Evolutionary conservation across 1,140 invertebrate species (phyloP), one percentile per base, ranked within the genome.

Genomic region (Drosophila teissieri): DNA sequence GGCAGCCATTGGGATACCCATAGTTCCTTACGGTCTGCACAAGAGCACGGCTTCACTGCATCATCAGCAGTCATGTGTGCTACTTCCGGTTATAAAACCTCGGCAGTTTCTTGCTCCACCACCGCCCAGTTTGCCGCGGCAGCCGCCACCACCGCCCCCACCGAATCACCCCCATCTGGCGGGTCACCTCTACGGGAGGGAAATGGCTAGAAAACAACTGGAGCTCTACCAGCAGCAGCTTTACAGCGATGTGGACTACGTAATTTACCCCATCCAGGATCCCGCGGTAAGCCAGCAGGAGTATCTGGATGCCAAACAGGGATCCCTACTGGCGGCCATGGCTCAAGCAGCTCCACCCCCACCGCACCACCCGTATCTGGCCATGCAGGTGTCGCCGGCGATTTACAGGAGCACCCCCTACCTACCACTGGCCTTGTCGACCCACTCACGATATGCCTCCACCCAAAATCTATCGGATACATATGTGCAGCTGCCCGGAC

Each of bases 221-320:
- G 96, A 96, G 75, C 95, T 96, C 68, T 97, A 97, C 78, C 95
- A 97, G 80, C 96, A 97, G 79, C 96, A 97, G 81, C 93, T 97
- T 15, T 97, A 97, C 75, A 97, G 96, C 39, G 97, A 97, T 79
- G 96, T 97, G 5, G 97, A 98, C 91, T 98, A 97, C 82, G 97
- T 97, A 0, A 96, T 97, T 90, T 98, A 97, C 84, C 97, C 97
- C 0, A 92, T 97, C 49, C 96, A 97, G 92, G 97, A 98, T 92
- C 96, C 97, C 19, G 95, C 96, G 0, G 94, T 97, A 17, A 97
- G 96, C 62, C 96, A 97, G 90, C 96, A 97, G 91, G 97, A 98
- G 89, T 98, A 98, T 92, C 94, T 97, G 75, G 97, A 97, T 80
- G 96, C 96, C 7, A 97, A 97, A 85, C 94, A 96, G 81, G 96